phyloP scores from a whole-genome alignment of 2,113 vertebrate genomes.

The Cololabis saira region DNA sequence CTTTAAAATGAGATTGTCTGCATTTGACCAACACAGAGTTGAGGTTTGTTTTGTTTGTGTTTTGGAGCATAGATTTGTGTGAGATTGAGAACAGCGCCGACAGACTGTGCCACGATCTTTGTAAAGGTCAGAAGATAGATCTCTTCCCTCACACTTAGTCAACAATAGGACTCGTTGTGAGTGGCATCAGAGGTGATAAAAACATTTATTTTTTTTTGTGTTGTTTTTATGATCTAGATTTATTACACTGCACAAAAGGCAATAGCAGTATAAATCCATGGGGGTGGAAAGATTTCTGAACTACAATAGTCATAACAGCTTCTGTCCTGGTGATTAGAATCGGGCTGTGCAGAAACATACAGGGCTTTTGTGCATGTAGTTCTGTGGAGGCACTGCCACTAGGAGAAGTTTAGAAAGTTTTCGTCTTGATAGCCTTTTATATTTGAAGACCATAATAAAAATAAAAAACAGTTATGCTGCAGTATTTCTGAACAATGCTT shows the following conservation, averaged over 20 bases:
- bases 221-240: slow-evolving; percentile 55
- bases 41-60: slow-evolving; percentile 18
- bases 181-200: slow-evolving; percentile 52
- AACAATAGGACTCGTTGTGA: slow-evolving; percentile 65
- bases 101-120: slow-evolving; percentile 35
- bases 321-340: slow-evolving; percentile 50
- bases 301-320: slow-evolving; percentile 47
- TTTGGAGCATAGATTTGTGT: slow-evolving; percentile 27
- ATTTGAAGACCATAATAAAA: not conserved
- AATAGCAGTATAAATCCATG: slow-evolving; percentile 51
- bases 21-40: not conserved
- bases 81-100: slow-evolving; percentile 15
- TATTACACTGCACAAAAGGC: slow-evolving; percentile 46
- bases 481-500: slow-evolving; percentile 7
- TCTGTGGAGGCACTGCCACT: slow-evolving; percentile 1
- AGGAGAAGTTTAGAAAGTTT: slow-evolving; percentile 21
- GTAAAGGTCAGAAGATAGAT: slow-evolving; percentile 62
- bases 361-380: not conserved
- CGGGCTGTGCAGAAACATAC: slow-evolving; percentile 8
- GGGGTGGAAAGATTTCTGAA: slow-evolving; percentile 46
- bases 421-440: slow-evolving; percentile 11
- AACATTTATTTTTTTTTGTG: slow-evolving; percentile 19
- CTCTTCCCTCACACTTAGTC: slow-evolving; percentile 65
- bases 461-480: not conserved
- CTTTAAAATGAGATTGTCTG: slow-evolving; percentile 2